Evolutionary conservation across 2,113 vertebrate species (phyloP).

Genomic region (Hippolais icterina): DNA sequence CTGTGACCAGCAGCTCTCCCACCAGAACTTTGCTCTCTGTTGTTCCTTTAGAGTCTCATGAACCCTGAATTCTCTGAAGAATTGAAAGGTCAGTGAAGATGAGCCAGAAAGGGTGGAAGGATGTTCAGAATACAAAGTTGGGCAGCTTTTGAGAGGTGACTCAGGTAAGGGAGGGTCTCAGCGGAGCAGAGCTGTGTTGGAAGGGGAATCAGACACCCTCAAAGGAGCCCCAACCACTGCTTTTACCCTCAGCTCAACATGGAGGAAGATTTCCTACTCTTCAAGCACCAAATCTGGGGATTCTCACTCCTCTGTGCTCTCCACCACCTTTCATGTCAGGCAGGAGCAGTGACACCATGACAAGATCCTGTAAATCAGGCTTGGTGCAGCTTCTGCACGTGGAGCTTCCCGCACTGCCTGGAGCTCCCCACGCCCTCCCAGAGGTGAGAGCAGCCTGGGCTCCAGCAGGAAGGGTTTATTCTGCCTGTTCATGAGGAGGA

Average conservation of each 20-base stretch:
- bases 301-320: neutral
- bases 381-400: neutral
- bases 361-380: neutral
- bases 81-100: fast-evolving
- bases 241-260: neutral
- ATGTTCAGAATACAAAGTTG: neutral
- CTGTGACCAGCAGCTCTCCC: neutral
- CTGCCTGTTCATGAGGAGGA: neutral
- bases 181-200: neutral
- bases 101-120: neutral
- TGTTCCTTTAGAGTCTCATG: neutral
- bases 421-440: neutral
- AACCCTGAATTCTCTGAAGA: neutral
- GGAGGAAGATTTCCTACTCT: neutral
- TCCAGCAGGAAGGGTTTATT: neutral
- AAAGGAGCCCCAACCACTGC: neutral
- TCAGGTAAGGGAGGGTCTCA: neutral
- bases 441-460: neutral
- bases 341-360: fast-evolving
- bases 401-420: neutral
- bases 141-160: neutral
- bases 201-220: neutral
- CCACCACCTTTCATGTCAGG: fast-evolving
- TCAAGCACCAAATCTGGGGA: neutral
- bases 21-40: neutral